Evolutionary conservation across 37 sponge, comb jelly and placozoan species (phyloP), one percentile per base, ranked within the genome.

Genomic region (Hexactinellida sp.): DNA sequence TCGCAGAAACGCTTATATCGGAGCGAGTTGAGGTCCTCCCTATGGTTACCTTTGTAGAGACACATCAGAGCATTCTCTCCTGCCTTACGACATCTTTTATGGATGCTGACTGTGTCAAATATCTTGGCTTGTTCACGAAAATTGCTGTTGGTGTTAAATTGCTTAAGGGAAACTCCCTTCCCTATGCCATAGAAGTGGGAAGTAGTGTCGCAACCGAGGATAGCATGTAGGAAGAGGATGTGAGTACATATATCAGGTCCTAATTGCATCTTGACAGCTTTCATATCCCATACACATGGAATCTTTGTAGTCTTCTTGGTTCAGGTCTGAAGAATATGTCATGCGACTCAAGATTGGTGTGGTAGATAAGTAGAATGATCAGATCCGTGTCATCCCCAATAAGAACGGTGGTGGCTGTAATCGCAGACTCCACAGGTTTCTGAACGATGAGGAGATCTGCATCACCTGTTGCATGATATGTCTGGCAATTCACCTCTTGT

Each of bases 211-310:
- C 88, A 87, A 0, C 88, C 88, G 32, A 88, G 84, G 36, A 84
- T 13, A 52, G 88, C 84, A 88, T 88, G 88, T 52, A 83, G 32
- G 84, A 88, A 88, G 55, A 88, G 38, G 36, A 88, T 88, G 84
- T 88, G 19, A 54, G 37, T 47, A 84, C 88, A 84, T 30, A 87
- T 35, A 19, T 83, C 54, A 28, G 83, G 37, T 83, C 84, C 88
- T 1, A 86, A 82, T 7, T 83, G 88, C 36, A 21, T 16, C 35
- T 87, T 19, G 35, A 54, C 55, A 30, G 37, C 38, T 82, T 82
- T 25, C 39, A 21, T 83, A 82, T 47, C 52, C 52, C 52, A 47
- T 47, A 47, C 52, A 47, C 52, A 16, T 47, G 52, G 52, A 47
- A 47, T 16, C 16, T 47, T 47, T 47, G 52, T 47, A 82, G 5